phyloP scores from a whole-genome alignment of 2,113 vertebrate species.

The Xenopus laevis region DNA sequence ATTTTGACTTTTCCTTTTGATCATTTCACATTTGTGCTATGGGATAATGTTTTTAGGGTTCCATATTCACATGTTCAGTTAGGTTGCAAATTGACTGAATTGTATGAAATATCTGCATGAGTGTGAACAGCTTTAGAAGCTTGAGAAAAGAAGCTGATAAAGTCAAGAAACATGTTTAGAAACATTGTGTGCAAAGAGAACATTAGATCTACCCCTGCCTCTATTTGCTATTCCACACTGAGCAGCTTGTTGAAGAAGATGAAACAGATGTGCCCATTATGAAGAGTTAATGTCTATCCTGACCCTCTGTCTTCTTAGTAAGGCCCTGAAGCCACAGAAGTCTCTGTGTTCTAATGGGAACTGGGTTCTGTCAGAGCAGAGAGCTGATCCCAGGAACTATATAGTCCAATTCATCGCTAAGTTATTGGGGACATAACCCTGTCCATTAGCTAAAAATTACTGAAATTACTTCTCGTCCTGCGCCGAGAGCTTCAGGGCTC shows the following conservation, averaged over 20 bases:
- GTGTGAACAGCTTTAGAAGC: too few relatives aligned
- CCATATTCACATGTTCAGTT: too few relatives aligned
- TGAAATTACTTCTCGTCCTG: constrained; percentile 59
- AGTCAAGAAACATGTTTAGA: too few relatives aligned
- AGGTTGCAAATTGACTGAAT: too few relatives aligned
- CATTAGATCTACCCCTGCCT: background rate
- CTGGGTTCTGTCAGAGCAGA: constrained; percentile 17
- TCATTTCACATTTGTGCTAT: too few relatives aligned
- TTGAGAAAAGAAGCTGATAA: too few relatives aligned
- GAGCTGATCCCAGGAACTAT: constrained; percentile 21
- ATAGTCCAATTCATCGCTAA: constrained; percentile 54
- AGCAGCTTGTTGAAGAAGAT: constrained; percentile 1
- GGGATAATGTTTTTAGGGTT: too few relatives aligned
- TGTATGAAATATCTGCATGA: too few relatives aligned
- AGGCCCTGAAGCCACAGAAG: constrained; percentile 6
- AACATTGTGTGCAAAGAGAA: background rate
- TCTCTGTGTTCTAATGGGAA: constrained; percentile 23
- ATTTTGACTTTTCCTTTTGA: too few relatives aligned
- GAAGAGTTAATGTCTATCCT: constrained; percentile 34
- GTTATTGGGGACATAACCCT: constrained; percentile 60
- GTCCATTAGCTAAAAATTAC: constrained; percentile 65
- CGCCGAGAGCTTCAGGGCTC: constrained; percentile 39
- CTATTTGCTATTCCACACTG: background rate
- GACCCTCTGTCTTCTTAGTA: constrained; percentile 18
- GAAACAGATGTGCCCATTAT: constrained; percentile 9